phyloP scores from a whole-genome alignment of 1,140 invertebrate species.

The Pseudomyrmex gracilis region DNA sequence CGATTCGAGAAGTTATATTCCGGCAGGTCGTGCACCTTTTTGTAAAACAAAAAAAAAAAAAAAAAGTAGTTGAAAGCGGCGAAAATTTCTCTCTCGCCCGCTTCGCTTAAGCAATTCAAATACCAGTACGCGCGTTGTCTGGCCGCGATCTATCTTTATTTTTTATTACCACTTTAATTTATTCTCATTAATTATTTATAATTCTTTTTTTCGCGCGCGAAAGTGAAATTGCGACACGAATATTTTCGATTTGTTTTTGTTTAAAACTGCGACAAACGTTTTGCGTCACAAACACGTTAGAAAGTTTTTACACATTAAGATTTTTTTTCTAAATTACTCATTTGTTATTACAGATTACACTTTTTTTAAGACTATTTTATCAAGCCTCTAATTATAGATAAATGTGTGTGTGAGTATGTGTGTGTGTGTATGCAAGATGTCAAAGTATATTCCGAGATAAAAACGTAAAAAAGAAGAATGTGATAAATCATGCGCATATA shows the following conservation, averaged over 20 bases:
- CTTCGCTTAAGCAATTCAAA: background rate
- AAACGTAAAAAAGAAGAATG: background rate
- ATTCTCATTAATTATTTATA: background rate
- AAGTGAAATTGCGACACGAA: background rate
- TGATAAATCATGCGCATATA: constrained; percentile 24
- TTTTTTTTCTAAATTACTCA: too few relatives aligned
- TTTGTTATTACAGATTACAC: too few relatives aligned
- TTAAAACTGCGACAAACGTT: too few relatives aligned
- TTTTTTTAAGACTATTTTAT: background rate
- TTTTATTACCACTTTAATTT: constrained; percentile 8
- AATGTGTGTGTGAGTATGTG: background rate
- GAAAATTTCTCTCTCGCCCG: background rate
- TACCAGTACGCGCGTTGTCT: constrained; percentile 8
- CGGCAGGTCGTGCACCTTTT: constrained; percentile 64
- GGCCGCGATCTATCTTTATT: background rate
- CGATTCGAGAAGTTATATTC: constrained; percentile 58
- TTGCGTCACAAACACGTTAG: too few relatives aligned
- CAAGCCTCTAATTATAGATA: background rate
- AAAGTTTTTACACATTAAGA: too few relatives aligned
- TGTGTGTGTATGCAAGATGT: too few relatives aligned
- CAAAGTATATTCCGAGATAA: background rate
- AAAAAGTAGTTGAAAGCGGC: constrained; percentile 50
- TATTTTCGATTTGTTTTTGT: background rate
- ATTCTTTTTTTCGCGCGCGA: background rate
- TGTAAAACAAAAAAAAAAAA: background rate